A percentile compares a stretch with the other conserved stretches of the same genome.
phyloP scores from a whole-genome alignment of 2,888 invertebrate species.

The Onchidella celtica region DNA sequence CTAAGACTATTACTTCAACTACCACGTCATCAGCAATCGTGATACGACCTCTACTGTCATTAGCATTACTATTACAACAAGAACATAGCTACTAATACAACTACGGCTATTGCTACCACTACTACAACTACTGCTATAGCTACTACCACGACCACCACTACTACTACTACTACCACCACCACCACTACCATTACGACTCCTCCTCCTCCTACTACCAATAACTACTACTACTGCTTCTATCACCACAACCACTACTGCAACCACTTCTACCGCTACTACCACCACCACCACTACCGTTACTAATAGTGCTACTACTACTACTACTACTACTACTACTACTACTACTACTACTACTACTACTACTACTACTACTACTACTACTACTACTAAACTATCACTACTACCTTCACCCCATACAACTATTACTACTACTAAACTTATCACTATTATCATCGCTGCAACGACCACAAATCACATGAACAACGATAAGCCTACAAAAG shows the following conservation, averaged over 20 bases:
- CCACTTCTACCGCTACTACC: no score
- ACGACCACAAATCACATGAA: no score
- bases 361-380: conserved; percentile 14
- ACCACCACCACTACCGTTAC: conserved; percentile 16
- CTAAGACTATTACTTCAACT: no score
- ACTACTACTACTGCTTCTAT: neutral
- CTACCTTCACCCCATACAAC: neutral
- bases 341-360: conserved; percentile 20
- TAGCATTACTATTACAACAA: neutral
- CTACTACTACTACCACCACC: neutral
- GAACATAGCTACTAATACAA: neutral
- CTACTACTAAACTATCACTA: neutral
- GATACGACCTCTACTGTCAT: no score
- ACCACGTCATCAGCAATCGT: no score
- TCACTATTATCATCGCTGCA: neutral
- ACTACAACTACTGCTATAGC: neutral
- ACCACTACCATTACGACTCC: neutral
- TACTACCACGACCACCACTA: neutral
- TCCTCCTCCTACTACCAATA: neutral
- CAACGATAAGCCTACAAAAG: no score
- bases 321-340: conserved; percentile 22
- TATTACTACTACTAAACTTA: neutral
- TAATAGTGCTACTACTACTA: conserved; percentile 26
- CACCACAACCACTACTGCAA: no score
- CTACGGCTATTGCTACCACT: neutral